phyloP scores from a whole-genome alignment of 1,140 invertebrate species.

The Scylla paramamosain region DNA sequence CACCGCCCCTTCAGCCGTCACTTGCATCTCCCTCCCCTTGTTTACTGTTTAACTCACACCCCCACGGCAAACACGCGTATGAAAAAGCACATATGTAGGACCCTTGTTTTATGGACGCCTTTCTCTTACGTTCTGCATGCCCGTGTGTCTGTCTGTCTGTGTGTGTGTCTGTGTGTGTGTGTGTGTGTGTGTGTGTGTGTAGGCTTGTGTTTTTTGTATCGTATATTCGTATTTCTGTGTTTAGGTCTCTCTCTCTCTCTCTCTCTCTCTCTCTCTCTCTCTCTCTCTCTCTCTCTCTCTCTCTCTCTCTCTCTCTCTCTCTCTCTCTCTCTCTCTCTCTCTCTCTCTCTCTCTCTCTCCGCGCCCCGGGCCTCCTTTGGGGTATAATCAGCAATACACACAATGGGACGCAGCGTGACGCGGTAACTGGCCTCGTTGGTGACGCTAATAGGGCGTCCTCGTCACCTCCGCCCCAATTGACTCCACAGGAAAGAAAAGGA shows the following conservation, averaged over 20 bases:
- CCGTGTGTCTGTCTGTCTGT: not conserved
- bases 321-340: not conserved
- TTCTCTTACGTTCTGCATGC: not conserved
- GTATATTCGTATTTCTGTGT: too few relatives aligned
- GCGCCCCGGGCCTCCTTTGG: not conserved
- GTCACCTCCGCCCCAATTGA: too few relatives aligned
- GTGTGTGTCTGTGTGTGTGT: not conserved
- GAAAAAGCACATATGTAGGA: not conserved
- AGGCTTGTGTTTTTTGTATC: too few relatives aligned
- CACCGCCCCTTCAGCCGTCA: not conserved
- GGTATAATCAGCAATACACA: too few relatives aligned
- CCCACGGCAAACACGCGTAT: not conserved
- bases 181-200: not conserved
- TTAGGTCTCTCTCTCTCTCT: too few relatives aligned
- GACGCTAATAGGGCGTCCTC: too few relatives aligned
- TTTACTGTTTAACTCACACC: slow-evolving; percentile 22
- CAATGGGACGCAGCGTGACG: too few relatives aligned
- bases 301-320: not conserved
- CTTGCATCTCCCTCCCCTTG: not conserved
- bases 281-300: slow-evolving; percentile 2
- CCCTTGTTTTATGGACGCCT: slow-evolving; percentile 1
- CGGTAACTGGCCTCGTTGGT: too few relatives aligned
- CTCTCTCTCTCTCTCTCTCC: not conserved
- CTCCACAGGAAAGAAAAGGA: too few relatives aligned
- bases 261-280: slow-evolving; percentile 4